Percentiles rank a stretch among this genome's conserved stretches.
Conservation (phyloP, 2,888 invertebrate genomes). For the Hydriomena furcata region DNA sequence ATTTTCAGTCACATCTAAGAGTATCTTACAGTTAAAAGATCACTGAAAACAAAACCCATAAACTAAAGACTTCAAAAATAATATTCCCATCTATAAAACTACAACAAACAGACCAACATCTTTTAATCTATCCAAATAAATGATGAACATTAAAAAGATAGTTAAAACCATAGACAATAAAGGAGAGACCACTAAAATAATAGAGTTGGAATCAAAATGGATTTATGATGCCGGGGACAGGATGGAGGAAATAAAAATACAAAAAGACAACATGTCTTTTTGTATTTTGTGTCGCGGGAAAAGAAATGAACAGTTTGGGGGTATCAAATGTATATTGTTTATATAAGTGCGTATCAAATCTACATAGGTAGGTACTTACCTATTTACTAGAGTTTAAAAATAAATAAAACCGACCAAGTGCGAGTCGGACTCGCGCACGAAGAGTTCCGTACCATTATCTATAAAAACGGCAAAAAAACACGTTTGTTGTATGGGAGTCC, state of each 20-base stretch:
- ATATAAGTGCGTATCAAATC: too few relatives aligned
- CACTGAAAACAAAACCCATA: conserved; percentile 15
- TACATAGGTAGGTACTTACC: too few relatives aligned
- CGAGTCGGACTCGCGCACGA: too few relatives aligned
- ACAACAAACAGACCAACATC: conserved; percentile 21
- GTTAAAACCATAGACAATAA: conserved; percentile 66
- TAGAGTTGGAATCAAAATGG: conserved; percentile 60
- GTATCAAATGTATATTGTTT: background rate
- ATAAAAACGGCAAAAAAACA: too few relatives aligned
- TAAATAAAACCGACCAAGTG: too few relatives aligned
- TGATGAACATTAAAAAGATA: conserved; percentile 32
- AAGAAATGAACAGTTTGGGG: background rate
- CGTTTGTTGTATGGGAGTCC: too few relatives aligned
- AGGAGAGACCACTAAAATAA: conserved; percentile 61
- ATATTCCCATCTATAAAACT: conserved; percentile 22
- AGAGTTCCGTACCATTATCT: too few relatives aligned
- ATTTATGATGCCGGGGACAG: conserved; percentile 47
- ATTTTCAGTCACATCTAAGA: conserved; percentile 22
- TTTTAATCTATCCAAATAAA: conserved; percentile 25
- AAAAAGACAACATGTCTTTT: conserved; percentile 41
- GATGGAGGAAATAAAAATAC: conserved; percentile 64
- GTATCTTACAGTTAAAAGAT: conserved; percentile 23
- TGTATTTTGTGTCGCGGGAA: conserved; percentile 1
- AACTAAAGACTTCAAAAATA: conserved; percentile 23
- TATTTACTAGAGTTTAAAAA: too few relatives aligned